Percentiles rank a stretch among this genome's conserved stretches.
These are phyloP conservation scores for Lycocorax pyrrhopterus DNA, from an alignment of 2,113 vertebrate species.

Conservation along the genomic window DNA sequence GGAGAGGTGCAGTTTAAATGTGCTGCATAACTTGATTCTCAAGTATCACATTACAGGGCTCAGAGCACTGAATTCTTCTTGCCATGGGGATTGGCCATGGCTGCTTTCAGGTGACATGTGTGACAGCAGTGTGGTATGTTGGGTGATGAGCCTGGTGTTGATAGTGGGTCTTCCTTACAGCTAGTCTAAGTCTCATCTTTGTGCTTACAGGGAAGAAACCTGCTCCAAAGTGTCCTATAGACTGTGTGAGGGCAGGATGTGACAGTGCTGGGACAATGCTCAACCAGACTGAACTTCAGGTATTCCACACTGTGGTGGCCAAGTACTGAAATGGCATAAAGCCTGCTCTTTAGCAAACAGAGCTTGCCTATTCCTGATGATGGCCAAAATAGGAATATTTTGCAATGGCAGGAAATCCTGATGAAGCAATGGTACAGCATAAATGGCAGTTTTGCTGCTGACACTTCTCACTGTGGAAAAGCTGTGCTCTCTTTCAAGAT, in stretches of 20 bases:
- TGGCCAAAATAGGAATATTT: background rate
- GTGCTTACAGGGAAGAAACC: background rate
- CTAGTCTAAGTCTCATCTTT: background rate
- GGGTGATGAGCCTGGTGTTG: background rate
- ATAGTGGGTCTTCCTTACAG: background rate
- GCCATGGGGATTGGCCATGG: rapidly evolving
- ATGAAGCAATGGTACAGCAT: background rate
- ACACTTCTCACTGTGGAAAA: background rate
- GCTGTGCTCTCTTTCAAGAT: background rate
- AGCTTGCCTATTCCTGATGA: background rate
- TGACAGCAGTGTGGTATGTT: background rate
- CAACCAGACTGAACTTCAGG: background rate
- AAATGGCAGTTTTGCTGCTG: background rate
- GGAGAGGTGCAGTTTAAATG: background rate
- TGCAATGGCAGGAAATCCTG: background rate
- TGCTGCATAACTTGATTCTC: background rate
- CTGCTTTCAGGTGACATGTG: background rate
- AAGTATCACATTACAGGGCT: background rate
- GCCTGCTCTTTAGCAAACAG: background rate
- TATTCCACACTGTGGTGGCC: background rate
- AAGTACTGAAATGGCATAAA: background rate
- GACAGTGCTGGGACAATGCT: background rate
- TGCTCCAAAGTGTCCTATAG: background rate
- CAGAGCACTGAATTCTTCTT: background rate
- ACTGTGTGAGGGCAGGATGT: background rate